These are phyloP conservation scores for Drosophila peninsularis DNA, from an alignment of 2,888 invertebrate species.

Conservation along the genomic window DNA sequence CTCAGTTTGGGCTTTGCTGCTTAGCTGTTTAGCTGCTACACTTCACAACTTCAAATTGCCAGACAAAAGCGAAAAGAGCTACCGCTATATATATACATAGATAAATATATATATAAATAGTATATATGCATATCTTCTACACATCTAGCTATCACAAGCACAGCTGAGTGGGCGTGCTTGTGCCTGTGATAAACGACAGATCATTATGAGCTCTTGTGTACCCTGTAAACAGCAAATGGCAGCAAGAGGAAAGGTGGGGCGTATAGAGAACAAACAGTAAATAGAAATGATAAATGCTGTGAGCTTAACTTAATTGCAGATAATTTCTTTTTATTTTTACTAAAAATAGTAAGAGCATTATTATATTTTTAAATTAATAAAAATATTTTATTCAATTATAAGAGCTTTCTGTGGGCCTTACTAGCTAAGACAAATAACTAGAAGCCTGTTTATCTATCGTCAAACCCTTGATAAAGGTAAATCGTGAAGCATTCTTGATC, in stretches of 20 bases:
- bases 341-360: too few species aligned
- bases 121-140: constrained; percentile 3
- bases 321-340: not conserved
- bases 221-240: constrained; percentile 1
- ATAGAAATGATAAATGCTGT: not conserved
- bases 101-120: not conserved
- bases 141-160: constrained; percentile 1
- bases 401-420: too few species aligned
- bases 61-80: constrained; percentile 16
- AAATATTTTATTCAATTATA: too few species aligned
- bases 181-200: constrained; percentile 31
- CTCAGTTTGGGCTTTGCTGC: constrained; percentile 7
- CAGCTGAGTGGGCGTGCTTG: not conserved
- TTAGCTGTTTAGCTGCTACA: not conserved
- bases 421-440: too few species aligned
- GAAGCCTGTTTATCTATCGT: too few species aligned
- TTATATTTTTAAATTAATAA: too few species aligned
- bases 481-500: too few species aligned
- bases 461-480: too few species aligned
- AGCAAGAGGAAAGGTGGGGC: not conserved
- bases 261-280: not conserved
- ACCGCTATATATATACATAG: not conserved
- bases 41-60: constrained; percentile 17
- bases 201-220: constrained; percentile 23
- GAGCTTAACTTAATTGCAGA: not conserved